These are phyloP conservation scores for Camponotus vicinus DNA, from an alignment of 1,140 invertebrate genomes.

Conservation along the genomic window DNA sequence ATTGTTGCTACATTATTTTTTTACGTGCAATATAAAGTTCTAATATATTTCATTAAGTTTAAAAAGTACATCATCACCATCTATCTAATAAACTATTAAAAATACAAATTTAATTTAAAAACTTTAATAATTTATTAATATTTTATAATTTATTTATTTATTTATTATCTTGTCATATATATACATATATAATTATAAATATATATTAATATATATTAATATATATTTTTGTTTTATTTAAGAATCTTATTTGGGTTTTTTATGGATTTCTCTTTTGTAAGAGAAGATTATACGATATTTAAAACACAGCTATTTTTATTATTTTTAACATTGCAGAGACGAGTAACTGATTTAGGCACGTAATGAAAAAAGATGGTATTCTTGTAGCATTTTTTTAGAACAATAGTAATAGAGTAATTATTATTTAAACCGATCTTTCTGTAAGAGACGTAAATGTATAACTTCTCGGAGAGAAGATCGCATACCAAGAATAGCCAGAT, in stretches of 20 bases:
- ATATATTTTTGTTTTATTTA: background rate
- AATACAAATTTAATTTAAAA: background rate
- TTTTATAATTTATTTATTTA: background rate
- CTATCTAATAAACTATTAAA: background rate
- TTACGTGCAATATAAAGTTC: background rate
- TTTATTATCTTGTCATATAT: no score
- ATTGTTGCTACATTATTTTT: slow-evolving; percentile 1
- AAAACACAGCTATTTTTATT: slow-evolving; percentile 5
- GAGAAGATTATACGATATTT: background rate
- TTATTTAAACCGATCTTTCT: slow-evolving; percentile 55
- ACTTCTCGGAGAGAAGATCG: slow-evolving; percentile 60
- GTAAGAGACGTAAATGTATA: background rate
- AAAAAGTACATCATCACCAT: background rate
- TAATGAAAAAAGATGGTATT: slow-evolving; percentile 59
- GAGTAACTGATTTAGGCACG: slow-evolving; percentile 41
- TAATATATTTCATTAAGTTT: background rate
- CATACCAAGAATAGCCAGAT: slow-evolving; percentile 34
- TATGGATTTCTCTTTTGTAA: background rate
- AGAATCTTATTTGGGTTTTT: background rate
- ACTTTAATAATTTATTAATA: background rate
- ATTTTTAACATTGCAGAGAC: slow-evolving; percentile 34
- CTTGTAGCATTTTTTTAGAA: slow-evolving; percentile 27
- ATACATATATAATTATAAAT: no score
- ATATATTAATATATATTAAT: background rate
- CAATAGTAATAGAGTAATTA: slow-evolving; percentile 58